A percentile compares a stretch with the other conserved stretches of the same genome.
phyloP scores from a whole-genome alignment of 2,113 vertebrate genomes.

The Myxocyprinus asiaticus region DNA sequence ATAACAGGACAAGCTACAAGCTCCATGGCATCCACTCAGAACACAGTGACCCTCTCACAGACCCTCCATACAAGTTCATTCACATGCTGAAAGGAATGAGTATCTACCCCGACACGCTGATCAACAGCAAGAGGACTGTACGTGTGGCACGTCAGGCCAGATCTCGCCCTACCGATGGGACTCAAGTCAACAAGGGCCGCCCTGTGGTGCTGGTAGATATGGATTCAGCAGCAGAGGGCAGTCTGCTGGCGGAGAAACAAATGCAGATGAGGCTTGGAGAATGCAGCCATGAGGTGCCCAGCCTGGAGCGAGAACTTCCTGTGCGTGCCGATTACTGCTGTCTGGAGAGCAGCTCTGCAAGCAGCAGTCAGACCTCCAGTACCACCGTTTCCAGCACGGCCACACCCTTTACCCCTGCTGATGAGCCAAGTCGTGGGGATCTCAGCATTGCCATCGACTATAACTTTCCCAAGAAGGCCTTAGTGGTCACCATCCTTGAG shows the following conservation, averaged over 20 bases:
- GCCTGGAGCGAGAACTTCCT: conserved; percentile 78
- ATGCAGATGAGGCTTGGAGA: conserved; percentile 71
- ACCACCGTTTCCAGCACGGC: conserved; percentile 77
- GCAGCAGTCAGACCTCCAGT: conserved; percentile 73
- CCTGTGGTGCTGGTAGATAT: too few species aligned
- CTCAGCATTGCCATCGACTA: conserved; percentile 93
- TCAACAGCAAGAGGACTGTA: conserved; percentile 87
- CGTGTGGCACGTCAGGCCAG: conserved; percentile 64
- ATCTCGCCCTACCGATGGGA: conserved; percentile 36
- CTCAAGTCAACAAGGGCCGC: neutral
- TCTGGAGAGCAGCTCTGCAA: conserved; percentile 82
- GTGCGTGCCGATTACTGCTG: conserved; percentile 83
- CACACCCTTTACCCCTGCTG: conserved; percentile 82
- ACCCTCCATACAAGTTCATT: conserved; percentile 94
- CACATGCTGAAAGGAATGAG: conserved; percentile 98
- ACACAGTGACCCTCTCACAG: conserved; percentile 67
- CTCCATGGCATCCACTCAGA: conserved; percentile 70
- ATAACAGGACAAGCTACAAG: conserved; percentile 79
- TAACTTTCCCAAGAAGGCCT: conserved; percentile 96
- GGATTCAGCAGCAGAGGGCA: conserved; percentile 63
- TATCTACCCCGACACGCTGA: conserved; percentile 94
- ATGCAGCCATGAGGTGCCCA: conserved; percentile 40
- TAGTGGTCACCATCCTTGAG: conserved; percentile 93
- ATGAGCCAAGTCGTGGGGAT: conserved; percentile 78
- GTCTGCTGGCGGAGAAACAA: conserved; percentile 69